phyloP scores from a whole-genome alignment of 1,140 invertebrate genomes.

The Neelides sp. region DNA sequence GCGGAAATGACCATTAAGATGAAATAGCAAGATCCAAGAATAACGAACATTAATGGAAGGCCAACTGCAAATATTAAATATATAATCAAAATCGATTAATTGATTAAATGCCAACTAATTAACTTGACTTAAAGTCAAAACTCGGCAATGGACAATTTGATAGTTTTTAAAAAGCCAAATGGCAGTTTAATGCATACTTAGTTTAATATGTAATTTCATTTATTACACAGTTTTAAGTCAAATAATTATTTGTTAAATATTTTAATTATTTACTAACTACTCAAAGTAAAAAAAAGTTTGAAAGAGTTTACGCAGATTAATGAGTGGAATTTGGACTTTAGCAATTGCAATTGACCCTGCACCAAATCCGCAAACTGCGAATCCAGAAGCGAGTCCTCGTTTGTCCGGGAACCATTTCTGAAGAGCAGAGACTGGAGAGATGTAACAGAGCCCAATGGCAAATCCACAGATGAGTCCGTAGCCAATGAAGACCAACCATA shows the following conservation, averaged over 20 bases:
- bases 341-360: slow-evolving; percentile 24
- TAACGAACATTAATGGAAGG: slow-evolving; percentile 22
- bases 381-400: slow-evolving; percentile 23
- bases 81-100: too few species aligned
- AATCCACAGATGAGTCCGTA: slow-evolving; percentile 21
- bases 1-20: slow-evolving; percentile 6
- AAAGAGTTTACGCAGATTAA: too few species aligned
- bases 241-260: too few species aligned
- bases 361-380: slow-evolving; percentile 27
- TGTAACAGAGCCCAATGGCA: slow-evolving; percentile 23
- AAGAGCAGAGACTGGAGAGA: slow-evolving; percentile 22
- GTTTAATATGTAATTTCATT: too few species aligned
- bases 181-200: too few species aligned
- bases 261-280: too few species aligned
- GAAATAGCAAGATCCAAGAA: slow-evolving; percentile 18
- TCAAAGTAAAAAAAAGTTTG: too few species aligned
- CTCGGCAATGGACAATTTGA: too few species aligned
- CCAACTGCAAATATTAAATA: slow-evolving; percentile 13
- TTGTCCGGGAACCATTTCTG: slow-evolving; percentile 29
- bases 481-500: slow-evolving; percentile 25
- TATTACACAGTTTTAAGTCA: too few species aligned
- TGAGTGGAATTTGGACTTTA: slow-evolving; percentile 14
- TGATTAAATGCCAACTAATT: too few species aligned
- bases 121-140: too few species aligned
- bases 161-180: too few species aligned